Conservation (phyloP, 2,888 invertebrate genomes). For the Cistogaster globosa region DNA sequence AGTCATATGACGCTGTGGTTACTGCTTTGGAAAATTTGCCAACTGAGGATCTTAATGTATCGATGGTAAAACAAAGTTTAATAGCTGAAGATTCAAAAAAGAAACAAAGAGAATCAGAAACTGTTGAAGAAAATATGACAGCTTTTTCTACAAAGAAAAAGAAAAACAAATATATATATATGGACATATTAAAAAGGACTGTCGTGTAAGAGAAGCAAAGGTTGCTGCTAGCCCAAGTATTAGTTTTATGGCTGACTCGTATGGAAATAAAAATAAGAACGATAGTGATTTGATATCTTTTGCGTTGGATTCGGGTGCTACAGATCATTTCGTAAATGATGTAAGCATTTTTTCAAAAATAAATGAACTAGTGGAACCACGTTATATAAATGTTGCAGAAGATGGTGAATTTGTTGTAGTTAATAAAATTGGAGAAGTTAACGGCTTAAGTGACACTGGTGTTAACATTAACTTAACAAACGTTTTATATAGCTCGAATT, state of each 20-base stretch:
- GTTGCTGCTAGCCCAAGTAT: neutral
- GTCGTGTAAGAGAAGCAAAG: slow-evolving; percentile 7
- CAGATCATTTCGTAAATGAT: slow-evolving; percentile 14
- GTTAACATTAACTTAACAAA: neutral
- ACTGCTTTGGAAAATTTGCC: neutral
- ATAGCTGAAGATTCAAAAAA: neutral
- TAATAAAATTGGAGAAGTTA: neutral
- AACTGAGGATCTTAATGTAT: neutral
- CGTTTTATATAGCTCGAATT: neutral
- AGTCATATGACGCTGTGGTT: neutral
- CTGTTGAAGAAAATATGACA: neutral
- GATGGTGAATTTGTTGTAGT: slow-evolving; percentile 9
- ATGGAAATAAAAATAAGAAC: neutral
- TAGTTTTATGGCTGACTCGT: slow-evolving; percentile 22
- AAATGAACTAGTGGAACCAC: slow-evolving; percentile 5
- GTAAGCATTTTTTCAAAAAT: slow-evolving; percentile 1
- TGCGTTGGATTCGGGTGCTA: slow-evolving; percentile 31
- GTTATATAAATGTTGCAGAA: slow-evolving; percentile 24
- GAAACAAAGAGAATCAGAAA: neutral
- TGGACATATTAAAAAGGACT: neutral
- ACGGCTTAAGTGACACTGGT: neutral
- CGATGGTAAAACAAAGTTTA: neutral
- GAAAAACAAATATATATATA: slow-evolving; percentile 2
- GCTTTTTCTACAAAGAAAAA: neutral
- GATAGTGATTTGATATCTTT: neutral